Evolutionary conservation across 1,140 invertebrate species (phyloP).

Genomic region (Penaeus indicus): DNA sequence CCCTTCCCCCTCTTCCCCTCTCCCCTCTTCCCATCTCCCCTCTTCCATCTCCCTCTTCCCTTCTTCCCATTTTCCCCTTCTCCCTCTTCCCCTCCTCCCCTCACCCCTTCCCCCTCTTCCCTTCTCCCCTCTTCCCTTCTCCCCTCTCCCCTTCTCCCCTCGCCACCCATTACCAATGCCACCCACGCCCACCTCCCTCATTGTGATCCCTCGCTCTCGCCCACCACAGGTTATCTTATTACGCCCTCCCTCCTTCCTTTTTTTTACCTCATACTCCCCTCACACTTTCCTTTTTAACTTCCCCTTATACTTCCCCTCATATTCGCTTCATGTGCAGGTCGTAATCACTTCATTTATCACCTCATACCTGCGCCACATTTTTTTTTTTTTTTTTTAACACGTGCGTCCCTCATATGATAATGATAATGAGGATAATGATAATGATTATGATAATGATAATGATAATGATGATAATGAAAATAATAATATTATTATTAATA

Average conservation of each 20-base stretch:
- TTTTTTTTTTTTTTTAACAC: too few relatives aligned
- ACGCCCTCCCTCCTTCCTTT: not conserved
- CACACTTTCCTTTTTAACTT: not conserved
- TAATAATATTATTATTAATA: too few relatives aligned
- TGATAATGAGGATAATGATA: too few relatives aligned
- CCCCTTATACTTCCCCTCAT: not conserved
- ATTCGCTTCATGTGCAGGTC: not conserved
- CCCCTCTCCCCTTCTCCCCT: not conserved
- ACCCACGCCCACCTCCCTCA: slow-evolving; percentile 1
- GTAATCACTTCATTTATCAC: not conserved
- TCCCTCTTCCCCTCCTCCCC: not conserved
- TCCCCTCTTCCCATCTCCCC: too few relatives aligned
- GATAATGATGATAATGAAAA: too few relatives aligned
- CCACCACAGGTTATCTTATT: not conserved
- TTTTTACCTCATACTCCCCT: not conserved
- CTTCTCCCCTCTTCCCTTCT: too few relatives aligned
- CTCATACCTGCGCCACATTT: not conserved
- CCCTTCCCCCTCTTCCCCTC: not conserved
- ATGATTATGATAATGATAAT: too few relatives aligned
- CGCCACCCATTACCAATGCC: not conserved
- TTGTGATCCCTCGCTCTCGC: not conserved
- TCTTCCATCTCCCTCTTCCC: too few relatives aligned
- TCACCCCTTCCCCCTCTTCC: not conserved
- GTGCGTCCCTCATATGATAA: too few relatives aligned
- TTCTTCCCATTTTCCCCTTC: too few relatives aligned